Conservation (phyloP, 2,113 vertebrate genomes). For the Mormyrus iriodes region DNA sequence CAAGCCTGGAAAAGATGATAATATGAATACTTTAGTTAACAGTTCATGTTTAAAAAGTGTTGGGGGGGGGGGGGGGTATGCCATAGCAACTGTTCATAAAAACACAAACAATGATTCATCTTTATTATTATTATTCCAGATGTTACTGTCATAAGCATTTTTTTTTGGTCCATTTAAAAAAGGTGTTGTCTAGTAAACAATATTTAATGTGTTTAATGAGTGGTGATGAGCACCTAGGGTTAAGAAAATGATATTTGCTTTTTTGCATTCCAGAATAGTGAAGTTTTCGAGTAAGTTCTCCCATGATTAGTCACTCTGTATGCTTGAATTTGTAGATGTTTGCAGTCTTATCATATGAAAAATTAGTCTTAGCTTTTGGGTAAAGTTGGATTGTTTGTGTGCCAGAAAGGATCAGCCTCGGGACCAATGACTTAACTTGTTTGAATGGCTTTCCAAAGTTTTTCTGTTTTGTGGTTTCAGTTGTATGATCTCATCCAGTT, state of each 20-base stretch:
- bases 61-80: neutral
- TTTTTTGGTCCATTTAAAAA: neutral
- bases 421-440: neutral
- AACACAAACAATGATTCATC: conserved; percentile 28
- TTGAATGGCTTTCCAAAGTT: neutral
- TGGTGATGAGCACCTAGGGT: neutral
- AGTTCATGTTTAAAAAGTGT: conserved; percentile 5
- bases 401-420: neutral
- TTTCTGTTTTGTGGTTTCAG: neutral
- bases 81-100: conserved; percentile 39
- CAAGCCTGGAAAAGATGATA: neutral
- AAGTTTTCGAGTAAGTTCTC: neutral
- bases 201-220: neutral
- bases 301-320: neutral
- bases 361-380: neutral
- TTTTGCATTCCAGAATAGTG: neutral
- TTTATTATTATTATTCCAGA: neutral
- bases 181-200: neutral
- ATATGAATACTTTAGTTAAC: neutral
- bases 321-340: neutral
- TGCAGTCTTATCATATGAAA: neutral
- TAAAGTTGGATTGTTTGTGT: neutral
- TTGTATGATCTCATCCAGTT: neutral
- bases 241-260: neutral
- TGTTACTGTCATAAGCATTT: neutral